A percentile compares a stretch with the other conserved stretches of the same genome.
These are phyloP conservation scores for Calephelis perditalis DNA, from an alignment of 2,888 invertebrate genomes.

Conservation along the genomic window DNA sequence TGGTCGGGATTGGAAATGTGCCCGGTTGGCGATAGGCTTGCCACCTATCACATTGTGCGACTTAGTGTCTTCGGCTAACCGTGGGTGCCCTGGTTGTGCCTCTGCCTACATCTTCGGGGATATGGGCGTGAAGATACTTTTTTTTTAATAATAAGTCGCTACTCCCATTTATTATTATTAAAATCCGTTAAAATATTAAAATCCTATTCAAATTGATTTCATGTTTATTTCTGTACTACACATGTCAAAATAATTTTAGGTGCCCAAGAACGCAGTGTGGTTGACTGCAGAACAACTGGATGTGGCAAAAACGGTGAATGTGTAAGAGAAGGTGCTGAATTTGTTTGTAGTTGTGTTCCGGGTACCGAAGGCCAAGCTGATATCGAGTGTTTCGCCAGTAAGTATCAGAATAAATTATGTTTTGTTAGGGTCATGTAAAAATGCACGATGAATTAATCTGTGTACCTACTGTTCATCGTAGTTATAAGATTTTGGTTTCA, in stretches of 20 bases:
- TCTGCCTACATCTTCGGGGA: too few species aligned
- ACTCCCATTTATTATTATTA: too few species aligned
- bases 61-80: too few species aligned
- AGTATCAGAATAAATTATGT: constrained; percentile 42
- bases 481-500: constrained; percentile 2
- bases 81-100: too few species aligned
- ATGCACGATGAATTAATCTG: constrained; percentile 53
- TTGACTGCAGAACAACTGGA: constrained; percentile 90
- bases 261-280: constrained; percentile 76
- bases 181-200: too few species aligned
- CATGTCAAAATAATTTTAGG: constrained; percentile 50
- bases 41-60: too few species aligned
- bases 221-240: neutral
- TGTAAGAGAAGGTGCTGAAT: constrained; percentile 89
- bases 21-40: too few species aligned
- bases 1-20: too few species aligned
- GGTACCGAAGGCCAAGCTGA: constrained; percentile 86
- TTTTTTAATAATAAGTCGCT: too few species aligned
- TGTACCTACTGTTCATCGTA: constrained; percentile 6
- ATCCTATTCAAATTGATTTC: too few species aligned
- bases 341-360: constrained; percentile 88
- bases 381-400: constrained; percentile 81
- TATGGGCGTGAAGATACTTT: too few species aligned
- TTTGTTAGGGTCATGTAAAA: constrained; percentile 63
- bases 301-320: constrained; percentile 93